Conservation (phyloP, 2,113 vertebrate species). For the Chloropsis hardwickii region DNA sequence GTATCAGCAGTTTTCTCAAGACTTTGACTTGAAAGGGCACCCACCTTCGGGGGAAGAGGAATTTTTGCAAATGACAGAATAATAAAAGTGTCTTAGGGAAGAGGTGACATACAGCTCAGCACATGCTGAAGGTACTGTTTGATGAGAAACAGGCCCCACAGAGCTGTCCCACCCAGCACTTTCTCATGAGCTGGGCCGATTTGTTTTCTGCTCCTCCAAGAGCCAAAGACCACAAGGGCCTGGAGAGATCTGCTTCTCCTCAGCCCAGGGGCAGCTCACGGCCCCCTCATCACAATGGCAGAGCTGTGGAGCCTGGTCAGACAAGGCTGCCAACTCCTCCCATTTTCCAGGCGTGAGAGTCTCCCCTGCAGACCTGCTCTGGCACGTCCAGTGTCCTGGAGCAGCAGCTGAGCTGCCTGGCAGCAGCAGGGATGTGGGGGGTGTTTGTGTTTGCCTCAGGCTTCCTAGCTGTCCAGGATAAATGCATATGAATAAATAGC, state of each 20-base stretch:
- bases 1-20: neutral
- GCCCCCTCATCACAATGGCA: neutral
- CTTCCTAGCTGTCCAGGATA: neutral
- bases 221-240: neutral
- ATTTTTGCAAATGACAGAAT: neutral
- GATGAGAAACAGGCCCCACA: neutral
- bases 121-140: neutral
- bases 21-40: neutral
- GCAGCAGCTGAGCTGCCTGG: conserved; percentile 7
- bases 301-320: fast-evolving
- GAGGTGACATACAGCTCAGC: neutral
- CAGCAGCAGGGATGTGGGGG: neutral
- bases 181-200: neutral
- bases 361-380: neutral
- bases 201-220: neutral
- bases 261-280: neutral
- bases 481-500: neutral
- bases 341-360: neutral
- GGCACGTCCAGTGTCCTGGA: neutral
- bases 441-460: neutral
- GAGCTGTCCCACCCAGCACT: neutral
- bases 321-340: neutral
- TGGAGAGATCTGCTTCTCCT: conserved; percentile 14
- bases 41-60: neutral
- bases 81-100: neutral